phyloP scores from a whole-genome alignment of 1,140 invertebrate genomes.

The Diorhabda sublineata region DNA sequence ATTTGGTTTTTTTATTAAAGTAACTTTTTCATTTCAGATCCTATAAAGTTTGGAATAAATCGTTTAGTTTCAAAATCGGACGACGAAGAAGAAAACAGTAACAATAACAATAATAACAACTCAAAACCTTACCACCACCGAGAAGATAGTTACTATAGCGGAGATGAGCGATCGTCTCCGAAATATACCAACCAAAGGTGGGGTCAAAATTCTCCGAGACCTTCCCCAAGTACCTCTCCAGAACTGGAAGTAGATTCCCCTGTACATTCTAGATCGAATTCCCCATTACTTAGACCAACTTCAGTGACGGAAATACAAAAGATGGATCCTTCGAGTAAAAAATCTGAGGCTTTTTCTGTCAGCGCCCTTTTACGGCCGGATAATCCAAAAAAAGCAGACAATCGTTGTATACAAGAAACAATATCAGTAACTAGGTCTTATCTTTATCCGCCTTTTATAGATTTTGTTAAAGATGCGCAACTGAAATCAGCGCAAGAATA shows the following conservation, averaged over 20 bases:
- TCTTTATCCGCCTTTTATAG: slow-evolving; percentile 60
- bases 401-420: slow-evolving; percentile 52
- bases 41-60: slow-evolving; percentile 69
- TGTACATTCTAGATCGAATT: slow-evolving; percentile 50
- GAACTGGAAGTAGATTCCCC: slow-evolving; percentile 69
- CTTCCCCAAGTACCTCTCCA: slow-evolving; percentile 54
- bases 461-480: slow-evolving; percentile 53
- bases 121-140: slow-evolving; percentile 35
- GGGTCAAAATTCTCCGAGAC: slow-evolving; percentile 51
- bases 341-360: slow-evolving; percentile 75
- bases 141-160: slow-evolving; percentile 35
- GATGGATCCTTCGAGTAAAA: slow-evolving; percentile 52
- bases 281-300: slow-evolving; percentile 51
- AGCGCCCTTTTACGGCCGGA: slow-evolving; percentile 72
- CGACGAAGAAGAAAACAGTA: slow-evolving; percentile 50
- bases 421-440: slow-evolving; percentile 56
- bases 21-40: slow-evolving; percentile 55
- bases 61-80: slow-evolving; percentile 61
- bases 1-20: not conserved
- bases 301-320: slow-evolving; percentile 49
- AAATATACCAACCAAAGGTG: slow-evolving; percentile 36
- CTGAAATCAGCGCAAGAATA: slow-evolving; percentile 46
- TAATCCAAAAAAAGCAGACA: slow-evolving; percentile 58
- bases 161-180: slow-evolving; percentile 34
- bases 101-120: slow-evolving; percentile 48